These are phyloP conservation scores for Xiphias gladius DNA, from an alignment of 2,113 vertebrate species.

Conservation along the genomic window DNA sequence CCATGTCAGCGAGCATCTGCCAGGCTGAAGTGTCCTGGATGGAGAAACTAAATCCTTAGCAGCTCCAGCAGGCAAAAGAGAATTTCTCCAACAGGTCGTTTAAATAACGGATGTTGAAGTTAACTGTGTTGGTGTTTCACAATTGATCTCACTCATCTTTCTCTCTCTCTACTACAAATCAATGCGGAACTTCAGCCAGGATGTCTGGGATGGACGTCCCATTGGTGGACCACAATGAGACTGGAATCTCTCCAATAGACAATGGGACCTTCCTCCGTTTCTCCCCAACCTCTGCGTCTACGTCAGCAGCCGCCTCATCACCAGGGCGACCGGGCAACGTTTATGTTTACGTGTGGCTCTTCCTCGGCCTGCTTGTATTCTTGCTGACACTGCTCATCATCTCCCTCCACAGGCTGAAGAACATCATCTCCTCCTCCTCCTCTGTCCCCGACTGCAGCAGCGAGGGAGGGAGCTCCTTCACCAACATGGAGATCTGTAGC, in stretches of 20 bases:
- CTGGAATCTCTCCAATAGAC: slow-evolving; percentile 70
- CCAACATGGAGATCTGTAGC: slow-evolving; percentile 97
- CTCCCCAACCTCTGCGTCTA: slow-evolving; percentile 90
- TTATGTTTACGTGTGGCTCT: slow-evolving; percentile 96
- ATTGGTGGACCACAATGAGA: slow-evolving; percentile 75
- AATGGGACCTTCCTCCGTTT: slow-evolving; percentile 92
- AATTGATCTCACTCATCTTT: slow-evolving; percentile 18
- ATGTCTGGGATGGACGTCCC: slow-evolving; percentile 80
- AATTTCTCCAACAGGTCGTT: slow-evolving; percentile 19
- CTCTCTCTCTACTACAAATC: slow-evolving; percentile 9
- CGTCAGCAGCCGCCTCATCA: slow-evolving; percentile 87
- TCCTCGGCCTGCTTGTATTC: slow-evolving; percentile 94
- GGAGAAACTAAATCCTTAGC: slow-evolving; percentile 8
- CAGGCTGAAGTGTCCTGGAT: slow-evolving; percentile 25
- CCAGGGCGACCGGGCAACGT: slow-evolving; percentile 87
- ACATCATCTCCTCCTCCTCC: slow-evolving; percentile 95
- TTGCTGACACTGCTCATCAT: slow-evolving; percentile 93
- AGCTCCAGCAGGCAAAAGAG: slow-evolving; percentile 41
- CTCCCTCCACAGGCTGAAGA: slow-evolving; percentile 96
- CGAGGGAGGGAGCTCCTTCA: slow-evolving; percentile 95
- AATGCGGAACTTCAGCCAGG: slow-evolving; percentile 27
- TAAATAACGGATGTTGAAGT: slow-evolving; percentile 24
- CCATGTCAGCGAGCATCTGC: slow-evolving; percentile 41
- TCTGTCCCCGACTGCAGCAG: slow-evolving; percentile 92
- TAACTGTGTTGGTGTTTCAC: slow-evolving; percentile 4